A percentile compares a stretch with the other conserved stretches of the same genome.
phyloP scores from a whole-genome alignment of 2,797 vertebrate genomes.

The Catostomus latipinnis region DNA sequence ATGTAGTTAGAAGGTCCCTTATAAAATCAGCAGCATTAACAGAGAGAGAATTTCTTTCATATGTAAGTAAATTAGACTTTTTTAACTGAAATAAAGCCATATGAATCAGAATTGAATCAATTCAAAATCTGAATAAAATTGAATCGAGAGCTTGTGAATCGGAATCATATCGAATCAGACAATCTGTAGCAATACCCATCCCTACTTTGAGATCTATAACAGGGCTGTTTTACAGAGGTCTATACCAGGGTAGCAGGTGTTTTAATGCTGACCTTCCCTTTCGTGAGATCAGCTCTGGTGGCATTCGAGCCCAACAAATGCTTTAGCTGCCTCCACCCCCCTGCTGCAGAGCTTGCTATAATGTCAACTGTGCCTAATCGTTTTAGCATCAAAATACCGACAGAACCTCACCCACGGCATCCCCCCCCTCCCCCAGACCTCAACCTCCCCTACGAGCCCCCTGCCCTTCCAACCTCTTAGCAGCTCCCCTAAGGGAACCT shows the following conservation, averaged over 20 bases:
- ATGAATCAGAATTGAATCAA: too few relatives aligned
- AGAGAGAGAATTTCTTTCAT: too few relatives aligned
- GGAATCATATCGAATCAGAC: too few relatives aligned
- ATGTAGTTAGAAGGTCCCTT: too few relatives aligned
- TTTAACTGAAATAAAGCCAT: too few relatives aligned
- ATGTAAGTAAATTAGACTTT: too few relatives aligned
- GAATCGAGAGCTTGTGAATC: too few relatives aligned
- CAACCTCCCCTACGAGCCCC: constrained; percentile 10
- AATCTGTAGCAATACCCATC: background rate
- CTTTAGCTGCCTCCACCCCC: constrained; percentile 65
- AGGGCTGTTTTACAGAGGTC: constrained; percentile 37
- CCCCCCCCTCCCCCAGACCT: constrained; percentile 12
- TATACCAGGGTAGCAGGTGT: constrained; percentile 76
- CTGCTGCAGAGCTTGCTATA: constrained; percentile 62
- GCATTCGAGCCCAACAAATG: constrained; percentile 78
- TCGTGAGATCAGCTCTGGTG: constrained; percentile 81
- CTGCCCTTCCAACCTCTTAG: constrained; percentile 44
- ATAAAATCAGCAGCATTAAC: too few relatives aligned
- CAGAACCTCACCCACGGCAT: constrained; percentile 38
- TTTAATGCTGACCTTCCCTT: constrained; percentile 79
- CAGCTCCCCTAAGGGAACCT: constrained; percentile 37
- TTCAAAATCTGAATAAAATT: too few relatives aligned
- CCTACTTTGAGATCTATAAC: constrained; percentile 9
- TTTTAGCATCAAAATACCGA: constrained; percentile 77
- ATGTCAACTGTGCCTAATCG: constrained; percentile 81